Evolutionary conservation across 2,888 invertebrate species (phyloP).

Genomic region (Aspidapion aeneum): DNA sequence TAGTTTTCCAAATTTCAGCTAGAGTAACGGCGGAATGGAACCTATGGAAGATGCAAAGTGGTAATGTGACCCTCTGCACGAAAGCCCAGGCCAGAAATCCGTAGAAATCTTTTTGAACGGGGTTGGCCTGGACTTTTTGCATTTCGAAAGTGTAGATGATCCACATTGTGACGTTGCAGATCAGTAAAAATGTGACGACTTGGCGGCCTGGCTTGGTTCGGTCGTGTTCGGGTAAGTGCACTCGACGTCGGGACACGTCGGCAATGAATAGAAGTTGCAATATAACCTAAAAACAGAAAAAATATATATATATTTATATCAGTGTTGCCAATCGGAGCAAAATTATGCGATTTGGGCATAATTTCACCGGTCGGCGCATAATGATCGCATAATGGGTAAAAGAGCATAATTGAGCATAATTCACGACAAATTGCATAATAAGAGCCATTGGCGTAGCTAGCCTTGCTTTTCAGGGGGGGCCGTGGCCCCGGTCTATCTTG

Average conservation of each 20-base stretch:
- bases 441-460: too few species aligned
- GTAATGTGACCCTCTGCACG: constrained; percentile 88
- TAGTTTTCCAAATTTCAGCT: constrained; percentile 95
- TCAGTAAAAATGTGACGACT: constrained; percentile 90
- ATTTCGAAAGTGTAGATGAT: constrained; percentile 94
- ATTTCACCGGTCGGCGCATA: too few species aligned
- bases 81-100: constrained; percentile 92
- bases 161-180: constrained; percentile 96
- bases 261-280: constrained; percentile 90
- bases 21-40: constrained; percentile 94
- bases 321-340: not conserved
- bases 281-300: constrained; percentile 62
- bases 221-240: constrained; percentile 88
- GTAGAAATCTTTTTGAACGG: constrained; percentile 89
- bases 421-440: not conserved
- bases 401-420: too few species aligned
- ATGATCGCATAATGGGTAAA: too few species aligned
- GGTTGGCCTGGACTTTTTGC: constrained; percentile 90
- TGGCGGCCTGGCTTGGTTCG: constrained; percentile 93
- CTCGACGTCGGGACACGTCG: constrained; percentile 87
- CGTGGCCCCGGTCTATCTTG: too few species aligned
- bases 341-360: too few species aligned
- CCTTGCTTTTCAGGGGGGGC: too few species aligned
- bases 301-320: constrained; percentile 11
- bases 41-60: constrained; percentile 94